Evolutionary conservation across 1,140 invertebrate species (phyloP).

Genomic region (Drosophila nigromelanica): DNA sequence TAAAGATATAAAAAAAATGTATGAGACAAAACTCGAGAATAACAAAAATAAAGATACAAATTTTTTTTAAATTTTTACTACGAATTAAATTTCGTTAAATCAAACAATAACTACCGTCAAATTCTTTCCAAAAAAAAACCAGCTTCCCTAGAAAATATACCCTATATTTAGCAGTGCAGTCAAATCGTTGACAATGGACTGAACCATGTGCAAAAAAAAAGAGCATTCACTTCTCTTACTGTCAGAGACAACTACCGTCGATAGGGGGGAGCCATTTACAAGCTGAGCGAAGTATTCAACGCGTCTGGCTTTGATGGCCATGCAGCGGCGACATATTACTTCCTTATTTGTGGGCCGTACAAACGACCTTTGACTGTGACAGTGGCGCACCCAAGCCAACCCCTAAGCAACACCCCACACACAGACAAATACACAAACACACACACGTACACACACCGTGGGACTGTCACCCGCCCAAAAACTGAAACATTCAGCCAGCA

Average conservation of each 20-base stretch:
- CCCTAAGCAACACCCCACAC: not conserved
- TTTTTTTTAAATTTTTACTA: too few species aligned
- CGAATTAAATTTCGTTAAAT: too few species aligned
- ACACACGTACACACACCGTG: conserved; percentile 1
- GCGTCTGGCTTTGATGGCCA: conserved; percentile 67
- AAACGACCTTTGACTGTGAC: conserved; percentile 55
- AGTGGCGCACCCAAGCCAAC: conserved; percentile 10
- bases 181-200: conserved; percentile 30
- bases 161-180: conserved; percentile 3
- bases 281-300: conserved; percentile 43
- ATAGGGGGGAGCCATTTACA: conserved; percentile 8
- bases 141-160: not conserved
- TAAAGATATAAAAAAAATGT: too few species aligned
- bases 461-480: conserved; percentile 53
- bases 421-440: not conserved
- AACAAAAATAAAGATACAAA: too few species aligned
- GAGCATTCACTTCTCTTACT: conserved; percentile 33
- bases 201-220: conserved; percentile 34
- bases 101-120: too few species aligned
- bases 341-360: conserved; percentile 76
- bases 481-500: conserved; percentile 62
- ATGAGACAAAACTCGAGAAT: too few species aligned
- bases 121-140: too few species aligned
- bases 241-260: conserved; percentile 15
- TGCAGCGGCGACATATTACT: conserved; percentile 74